Conservation (phyloP, 1,140 invertebrate species). For the Aphaenogaster ashmeadi region DNA sequence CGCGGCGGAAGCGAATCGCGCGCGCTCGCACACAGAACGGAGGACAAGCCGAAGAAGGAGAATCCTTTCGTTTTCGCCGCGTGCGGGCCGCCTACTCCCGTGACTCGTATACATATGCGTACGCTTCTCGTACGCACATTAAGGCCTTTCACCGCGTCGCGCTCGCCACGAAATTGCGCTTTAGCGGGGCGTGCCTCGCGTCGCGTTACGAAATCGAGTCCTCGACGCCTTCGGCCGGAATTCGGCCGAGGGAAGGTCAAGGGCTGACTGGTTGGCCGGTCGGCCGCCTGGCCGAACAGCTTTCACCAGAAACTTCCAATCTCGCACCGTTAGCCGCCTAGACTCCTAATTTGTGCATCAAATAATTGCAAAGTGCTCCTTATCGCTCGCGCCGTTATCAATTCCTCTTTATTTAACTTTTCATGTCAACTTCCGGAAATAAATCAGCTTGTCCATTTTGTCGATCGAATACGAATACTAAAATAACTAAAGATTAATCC, state of each 20-base stretch:
- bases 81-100: constrained; percentile 22
- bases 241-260: constrained; percentile 85
- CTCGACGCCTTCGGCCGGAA: constrained; percentile 79
- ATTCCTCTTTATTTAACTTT: not conserved
- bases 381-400: too few relatives aligned
- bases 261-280: constrained; percentile 74
- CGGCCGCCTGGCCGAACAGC: constrained; percentile 47
- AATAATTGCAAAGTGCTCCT: not conserved
- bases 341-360: constrained; percentile 3
- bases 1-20: constrained; percentile 51
- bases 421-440: not conserved
- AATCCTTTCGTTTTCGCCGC: constrained; percentile 82
- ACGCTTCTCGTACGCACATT: constrained; percentile 6
- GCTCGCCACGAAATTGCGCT: constrained; percentile 65
- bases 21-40: constrained; percentile 34
- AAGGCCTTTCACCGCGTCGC: constrained; percentile 78
- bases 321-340: not conserved
- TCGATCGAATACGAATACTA: not conserved
- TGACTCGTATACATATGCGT: not conserved
- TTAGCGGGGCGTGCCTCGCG: constrained; percentile 73
- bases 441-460: not conserved
- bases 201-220: constrained; percentile 78
- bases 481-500: not conserved
- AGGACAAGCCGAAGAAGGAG: constrained; percentile 34
- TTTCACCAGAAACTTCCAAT: constrained; percentile 79